Percentiles rank a stretch among this genome's conserved stretches.
phyloP scores from a whole-genome alignment of 1,140 invertebrate genomes.

The Glossosoma conforme region DNA sequence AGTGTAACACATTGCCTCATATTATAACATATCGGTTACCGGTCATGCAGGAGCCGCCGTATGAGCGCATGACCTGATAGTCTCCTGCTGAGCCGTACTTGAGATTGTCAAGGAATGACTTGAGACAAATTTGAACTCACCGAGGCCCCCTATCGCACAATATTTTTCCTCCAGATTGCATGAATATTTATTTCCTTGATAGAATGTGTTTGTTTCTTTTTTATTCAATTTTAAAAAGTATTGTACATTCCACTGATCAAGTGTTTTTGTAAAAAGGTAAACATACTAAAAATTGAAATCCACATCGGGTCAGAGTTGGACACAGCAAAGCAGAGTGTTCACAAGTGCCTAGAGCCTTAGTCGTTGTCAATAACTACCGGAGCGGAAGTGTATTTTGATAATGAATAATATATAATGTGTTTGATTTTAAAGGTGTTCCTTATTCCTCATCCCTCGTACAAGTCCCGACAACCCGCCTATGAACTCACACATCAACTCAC shows the following conservation, averaged over 20 bases:
- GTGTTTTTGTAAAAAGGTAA: slow-evolving; percentile 15
- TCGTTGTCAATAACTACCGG: too few species aligned
- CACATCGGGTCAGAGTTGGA: too few species aligned
- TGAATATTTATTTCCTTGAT: slow-evolving; percentile 29
- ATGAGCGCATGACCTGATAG: slow-evolving; percentile 7
- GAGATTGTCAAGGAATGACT: slow-evolving; percentile 31
- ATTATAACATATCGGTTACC: too few species aligned
- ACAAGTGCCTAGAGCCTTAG: too few species aligned
- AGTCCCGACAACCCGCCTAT: neutral
- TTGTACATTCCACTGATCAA: slow-evolving; percentile 19
- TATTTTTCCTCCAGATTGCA: slow-evolving; percentile 30
- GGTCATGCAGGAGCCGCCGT: slow-evolving; percentile 14
- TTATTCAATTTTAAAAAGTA: slow-evolving; percentile 16
- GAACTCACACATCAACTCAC: slow-evolving; percentile 12
- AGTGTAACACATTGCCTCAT: too few species aligned
- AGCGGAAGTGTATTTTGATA: neutral
- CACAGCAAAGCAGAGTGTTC: too few species aligned
- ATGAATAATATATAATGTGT: slow-evolving; percentile 5
- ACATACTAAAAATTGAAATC: slow-evolving; percentile 21
- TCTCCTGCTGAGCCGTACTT: slow-evolving; percentile 20
- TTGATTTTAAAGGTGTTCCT: slow-evolving; percentile 3
- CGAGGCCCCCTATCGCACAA: slow-evolving; percentile 29
- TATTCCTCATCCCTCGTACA: neutral
- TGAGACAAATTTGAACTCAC: slow-evolving; percentile 28
- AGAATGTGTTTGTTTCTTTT: slow-evolving; percentile 30